These are phyloP conservation scores for Lepisosteus oculatus DNA, from an alignment of 2,113 vertebrate genomes.

Conservation along the genomic window DNA sequence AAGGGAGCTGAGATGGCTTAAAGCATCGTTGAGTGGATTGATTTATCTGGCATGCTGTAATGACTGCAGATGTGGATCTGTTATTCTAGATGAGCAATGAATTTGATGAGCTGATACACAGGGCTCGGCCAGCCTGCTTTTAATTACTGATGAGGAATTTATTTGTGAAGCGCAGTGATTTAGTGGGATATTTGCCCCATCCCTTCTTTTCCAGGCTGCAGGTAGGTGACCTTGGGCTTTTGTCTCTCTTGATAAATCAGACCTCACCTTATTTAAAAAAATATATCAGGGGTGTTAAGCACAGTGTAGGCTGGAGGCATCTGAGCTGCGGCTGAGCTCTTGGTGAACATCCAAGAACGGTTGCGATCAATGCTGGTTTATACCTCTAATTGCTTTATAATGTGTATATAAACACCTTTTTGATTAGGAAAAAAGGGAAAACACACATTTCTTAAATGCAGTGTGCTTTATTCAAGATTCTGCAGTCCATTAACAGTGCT, in stretches of 20 bases:
- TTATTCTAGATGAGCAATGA: constrained; percentile 82
- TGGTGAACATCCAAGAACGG: too few species aligned
- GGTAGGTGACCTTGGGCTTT: constrained; percentile 76
- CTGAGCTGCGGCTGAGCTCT: too few species aligned
- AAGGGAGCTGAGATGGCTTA: constrained; percentile 74
- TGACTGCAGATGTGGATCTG: constrained; percentile 82
- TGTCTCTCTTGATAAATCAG: constrained; percentile 60
- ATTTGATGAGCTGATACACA: constrained; percentile 78
- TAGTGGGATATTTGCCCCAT: constrained; percentile 45
- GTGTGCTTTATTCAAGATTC: too few species aligned
- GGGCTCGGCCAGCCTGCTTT: constrained; percentile 74
- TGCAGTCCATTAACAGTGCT: too few species aligned
- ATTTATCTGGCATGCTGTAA: constrained; percentile 80
- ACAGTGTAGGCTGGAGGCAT: too few species aligned
- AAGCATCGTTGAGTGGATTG: constrained; percentile 76
- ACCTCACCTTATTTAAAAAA: constrained; percentile 18
- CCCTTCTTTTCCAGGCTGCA: constrained; percentile 60
- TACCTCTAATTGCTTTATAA: too few species aligned
- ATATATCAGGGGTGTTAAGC: constrained; percentile 2
- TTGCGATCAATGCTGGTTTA: too few species aligned
- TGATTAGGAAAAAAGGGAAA: too few species aligned
- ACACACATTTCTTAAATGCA: too few species aligned
- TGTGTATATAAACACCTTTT: too few species aligned
- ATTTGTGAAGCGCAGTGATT: constrained; percentile 76
- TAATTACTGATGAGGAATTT: constrained; percentile 85